A percentile compares a stretch with the other conserved stretches of the same genome.
Conservation (phyloP, 1,140 invertebrate species). For the Liolophura sinensis region DNA sequence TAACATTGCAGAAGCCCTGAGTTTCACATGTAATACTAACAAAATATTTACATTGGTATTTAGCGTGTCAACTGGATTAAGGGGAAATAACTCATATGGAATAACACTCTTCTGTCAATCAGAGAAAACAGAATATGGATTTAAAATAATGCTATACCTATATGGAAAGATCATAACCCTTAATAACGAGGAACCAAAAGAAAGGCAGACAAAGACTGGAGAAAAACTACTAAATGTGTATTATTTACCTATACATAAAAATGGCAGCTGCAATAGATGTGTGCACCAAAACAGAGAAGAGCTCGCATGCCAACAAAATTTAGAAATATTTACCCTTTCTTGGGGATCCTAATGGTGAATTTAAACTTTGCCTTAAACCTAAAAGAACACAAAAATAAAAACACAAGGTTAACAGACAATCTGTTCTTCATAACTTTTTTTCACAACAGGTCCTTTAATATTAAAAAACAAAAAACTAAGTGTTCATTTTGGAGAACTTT, state of each 20-base stretch:
- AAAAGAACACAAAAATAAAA: constrained; percentile 15
- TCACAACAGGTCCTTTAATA: no score
- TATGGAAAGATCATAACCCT: neutral
- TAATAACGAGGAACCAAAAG: constrained; percentile 1
- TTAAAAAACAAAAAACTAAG: no score
- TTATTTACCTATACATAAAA: neutral
- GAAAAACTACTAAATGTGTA: neutral
- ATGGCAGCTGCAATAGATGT: neutral
- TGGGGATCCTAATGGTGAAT: constrained; percentile 31
- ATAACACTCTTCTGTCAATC: neutral
- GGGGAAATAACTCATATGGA: neutral
- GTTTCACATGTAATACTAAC: no score
- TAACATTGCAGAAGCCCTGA: no score
- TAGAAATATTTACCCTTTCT: constrained; percentile 30
- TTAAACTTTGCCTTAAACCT: constrained; percentile 48
- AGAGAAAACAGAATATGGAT: neutral
- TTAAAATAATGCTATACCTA: neutral
- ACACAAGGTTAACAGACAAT: no score
- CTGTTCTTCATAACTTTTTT: no score
- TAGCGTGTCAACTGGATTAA: neutral
- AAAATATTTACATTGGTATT: no score
- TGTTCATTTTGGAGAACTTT: no score
- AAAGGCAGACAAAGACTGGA: neutral
- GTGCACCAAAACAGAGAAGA: neutral
- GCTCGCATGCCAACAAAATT: neutral